These are phyloP conservation scores for Bufo bufo DNA, from an alignment of 2,113 vertebrate genomes.

Conservation along the genomic window DNA sequence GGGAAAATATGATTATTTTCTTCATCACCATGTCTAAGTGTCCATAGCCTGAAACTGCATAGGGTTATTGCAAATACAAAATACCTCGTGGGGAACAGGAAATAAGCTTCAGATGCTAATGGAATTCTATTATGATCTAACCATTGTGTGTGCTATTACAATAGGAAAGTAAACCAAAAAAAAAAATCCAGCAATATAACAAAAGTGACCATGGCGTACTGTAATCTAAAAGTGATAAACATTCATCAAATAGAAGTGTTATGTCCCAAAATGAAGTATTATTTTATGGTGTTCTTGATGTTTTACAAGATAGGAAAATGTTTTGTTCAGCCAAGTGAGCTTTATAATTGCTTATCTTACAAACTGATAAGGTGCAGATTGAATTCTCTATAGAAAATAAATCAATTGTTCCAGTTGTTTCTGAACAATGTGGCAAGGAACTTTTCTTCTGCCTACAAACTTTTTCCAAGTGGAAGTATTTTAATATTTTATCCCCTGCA, in stretches of 20 bases:
- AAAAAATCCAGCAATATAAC: background rate
- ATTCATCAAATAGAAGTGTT: constrained; percentile 47
- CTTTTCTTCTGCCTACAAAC: constrained; percentile 37
- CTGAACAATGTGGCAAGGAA: constrained; percentile 4
- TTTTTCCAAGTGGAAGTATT: constrained; percentile 12
- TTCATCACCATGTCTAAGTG: too few species aligned
- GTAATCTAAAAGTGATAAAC: constrained; percentile 55
- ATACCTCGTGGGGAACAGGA: background rate
- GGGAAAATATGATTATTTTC: too few species aligned
- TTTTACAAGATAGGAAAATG: constrained; percentile 56
- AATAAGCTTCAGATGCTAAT: background rate
- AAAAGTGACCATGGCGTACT: constrained; percentile 42
- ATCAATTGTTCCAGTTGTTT: constrained; percentile 53
- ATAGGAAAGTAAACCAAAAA: background rate
- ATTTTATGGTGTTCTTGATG: constrained; percentile 55
- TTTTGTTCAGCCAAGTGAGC: constrained; percentile 54
- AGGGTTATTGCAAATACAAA: background rate
- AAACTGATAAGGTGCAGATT: constrained; percentile 54
- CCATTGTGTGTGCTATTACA: constrained; percentile 4
- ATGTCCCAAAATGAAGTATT: constrained; percentile 51
- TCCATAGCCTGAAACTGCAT: too few species aligned
- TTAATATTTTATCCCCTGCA: constrained; percentile 34
- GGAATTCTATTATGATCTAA: background rate
- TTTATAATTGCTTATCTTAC: constrained; percentile 57
- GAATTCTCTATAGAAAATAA: constrained; percentile 57